Conservation (phyloP, 1,140 invertebrate species). For the Aphaenogaster ashmeadi region DNA sequence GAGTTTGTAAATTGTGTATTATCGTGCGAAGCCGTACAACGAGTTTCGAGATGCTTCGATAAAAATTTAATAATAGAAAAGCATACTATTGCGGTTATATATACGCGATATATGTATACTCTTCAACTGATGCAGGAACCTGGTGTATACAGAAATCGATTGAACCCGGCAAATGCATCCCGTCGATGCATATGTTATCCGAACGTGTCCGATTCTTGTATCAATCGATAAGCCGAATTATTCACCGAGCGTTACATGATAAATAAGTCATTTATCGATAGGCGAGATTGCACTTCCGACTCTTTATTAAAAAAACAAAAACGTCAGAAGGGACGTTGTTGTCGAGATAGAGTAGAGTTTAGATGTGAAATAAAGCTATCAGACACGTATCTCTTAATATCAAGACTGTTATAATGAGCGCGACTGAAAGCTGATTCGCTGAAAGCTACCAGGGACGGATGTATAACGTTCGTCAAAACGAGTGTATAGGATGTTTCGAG, state of each 20-base stretch:
- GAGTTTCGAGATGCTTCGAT: not conserved
- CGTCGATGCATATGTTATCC: constrained; percentile 27
- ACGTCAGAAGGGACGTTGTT: not conserved
- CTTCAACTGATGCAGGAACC: not conserved
- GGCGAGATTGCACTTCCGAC: constrained; percentile 3
- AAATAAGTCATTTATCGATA: constrained; percentile 41
- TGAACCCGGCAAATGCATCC: constrained; percentile 9
- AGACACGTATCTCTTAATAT: not conserved
- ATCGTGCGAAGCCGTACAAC: not conserved
- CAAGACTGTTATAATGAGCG: constrained; percentile 47
- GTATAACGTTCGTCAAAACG: constrained; percentile 8
- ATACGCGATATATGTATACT: not conserved
- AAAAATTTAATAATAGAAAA: not conserved
- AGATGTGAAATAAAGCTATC: constrained; percentile 5
- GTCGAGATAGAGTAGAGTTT: not conserved
- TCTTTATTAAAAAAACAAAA: constrained; percentile 1
- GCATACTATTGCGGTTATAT: not conserved
- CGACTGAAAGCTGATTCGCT: constrained; percentile 50
- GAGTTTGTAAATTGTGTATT: not conserved
- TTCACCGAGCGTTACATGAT: constrained; percentile 16
- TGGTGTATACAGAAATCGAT: constrained; percentile 34
- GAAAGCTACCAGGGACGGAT: constrained; percentile 25
- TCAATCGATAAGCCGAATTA: constrained; percentile 44
- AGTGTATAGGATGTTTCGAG: constrained; percentile 19
- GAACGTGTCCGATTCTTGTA: not conserved